Base-by-base conservation (phyloP, 2,888 invertebrate genomes). In the Anticlea derivata region DNA sequence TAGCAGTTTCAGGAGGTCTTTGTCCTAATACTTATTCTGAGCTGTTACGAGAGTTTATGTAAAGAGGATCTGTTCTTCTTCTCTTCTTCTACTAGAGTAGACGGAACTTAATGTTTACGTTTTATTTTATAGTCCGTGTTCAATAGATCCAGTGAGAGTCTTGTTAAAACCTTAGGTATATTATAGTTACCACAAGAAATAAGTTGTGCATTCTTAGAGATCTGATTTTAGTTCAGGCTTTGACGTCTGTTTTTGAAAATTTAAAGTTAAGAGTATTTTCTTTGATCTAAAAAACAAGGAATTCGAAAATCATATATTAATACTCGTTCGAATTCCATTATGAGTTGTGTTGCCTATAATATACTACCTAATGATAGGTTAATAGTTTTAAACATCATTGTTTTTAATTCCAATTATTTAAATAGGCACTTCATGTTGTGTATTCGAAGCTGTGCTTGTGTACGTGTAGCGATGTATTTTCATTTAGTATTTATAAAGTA, bases 401-500 rank as follows among this genome's bases (percentile, higher is more conserved):
- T 40, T 44, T 58, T 51, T 34, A 44, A 50, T 56, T 61, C 56
- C 51, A 51, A 26, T 55, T 46, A 44, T 54, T 50, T 53, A 57
- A 40, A 40, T 40, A 50, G 39, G 44, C 39, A 47, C 40, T 22
- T 50, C 31, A 46, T 38, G 54, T 62, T 60, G 64, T 61, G 35
- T 47, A 58, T 55, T 51, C 59, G 51, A 63, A 66, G 63, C 62
- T 73, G 66, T 68, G 64, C 62, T 65, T 67, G 58, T 49, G 13
- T 51, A 35, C 39, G 30, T 41, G 30, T 50, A 48, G 23, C 46
- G 44, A 44, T 45, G 33, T 40, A 50, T 49, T 55, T 64, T 64
- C 62, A 66, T 69, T 61, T 71, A 73, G 67, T 78, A 81, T 80
- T 78, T 76, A 76, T 76, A 73, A 73, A 75, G 61, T 78, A 79